A percentile compares a stretch with the other conserved stretches of the same genome.
Conservation (phyloP, 2,113 vertebrate genomes). For the Etia nguti region DNA sequence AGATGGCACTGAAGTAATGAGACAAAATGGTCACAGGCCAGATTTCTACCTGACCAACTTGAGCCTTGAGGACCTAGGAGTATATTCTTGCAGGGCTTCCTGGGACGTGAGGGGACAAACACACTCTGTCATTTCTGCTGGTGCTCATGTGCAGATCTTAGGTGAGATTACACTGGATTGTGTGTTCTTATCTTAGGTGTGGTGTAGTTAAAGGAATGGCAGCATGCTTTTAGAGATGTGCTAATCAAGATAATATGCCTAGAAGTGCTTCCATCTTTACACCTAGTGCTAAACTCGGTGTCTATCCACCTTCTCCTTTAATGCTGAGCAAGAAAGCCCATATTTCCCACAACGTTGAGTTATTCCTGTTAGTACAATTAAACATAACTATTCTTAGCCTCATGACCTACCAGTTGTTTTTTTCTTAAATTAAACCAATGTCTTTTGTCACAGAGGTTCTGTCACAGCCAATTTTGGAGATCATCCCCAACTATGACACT, state of each 20-base stretch:
- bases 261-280: rapidly evolving
- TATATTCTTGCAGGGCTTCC: constrained; percentile 63
- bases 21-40: neutral
- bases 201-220: neutral
- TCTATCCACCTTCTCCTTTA: rapidly evolving
- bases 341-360: neutral
- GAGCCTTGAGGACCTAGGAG: constrained; percentile 31
- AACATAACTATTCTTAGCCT: neutral
- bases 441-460: constrained; percentile 44
- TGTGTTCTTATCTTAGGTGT: neutral
- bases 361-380: neutral
- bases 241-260: rapidly evolving
- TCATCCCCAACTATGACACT: neutral
- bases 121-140: constrained; percentile 19
- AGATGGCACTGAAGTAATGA: constrained; percentile 38
- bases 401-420: neutral
- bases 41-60: constrained; percentile 18
- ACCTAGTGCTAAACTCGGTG: neutral
- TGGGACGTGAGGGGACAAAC: constrained; percentile 1
- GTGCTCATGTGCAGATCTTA: constrained; percentile 13
- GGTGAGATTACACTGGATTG: constrained; percentile 26
- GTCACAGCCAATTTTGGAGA: constrained; percentile 22
- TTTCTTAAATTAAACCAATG: neutral
- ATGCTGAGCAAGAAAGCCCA: rapidly evolving
- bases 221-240: neutral